Percentiles rank a stretch among this genome's conserved stretches.
Conservation (phyloP, 2,113 vertebrate species). For the Pteropus alecto region DNA sequence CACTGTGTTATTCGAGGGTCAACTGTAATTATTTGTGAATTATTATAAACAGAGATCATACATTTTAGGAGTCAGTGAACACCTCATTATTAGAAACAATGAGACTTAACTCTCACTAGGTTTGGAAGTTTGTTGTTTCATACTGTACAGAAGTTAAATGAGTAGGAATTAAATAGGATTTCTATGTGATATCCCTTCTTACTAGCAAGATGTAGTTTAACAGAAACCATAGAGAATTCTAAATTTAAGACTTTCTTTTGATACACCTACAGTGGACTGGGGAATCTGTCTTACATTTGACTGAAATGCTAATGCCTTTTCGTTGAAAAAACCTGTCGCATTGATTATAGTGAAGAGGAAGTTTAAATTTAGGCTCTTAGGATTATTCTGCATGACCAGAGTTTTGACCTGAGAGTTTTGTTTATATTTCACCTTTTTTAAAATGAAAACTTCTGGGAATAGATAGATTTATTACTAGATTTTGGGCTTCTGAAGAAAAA, state of each 20-base stretch:
- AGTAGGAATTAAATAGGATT: not conserved
- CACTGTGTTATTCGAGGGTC: not conserved
- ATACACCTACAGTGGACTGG: not conserved
- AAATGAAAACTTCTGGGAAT: not conserved
- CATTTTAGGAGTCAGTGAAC: not conserved
- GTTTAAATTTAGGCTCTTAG: not conserved
- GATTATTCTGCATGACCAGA: not conserved
- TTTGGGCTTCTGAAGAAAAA: slow-evolving; percentile 21
- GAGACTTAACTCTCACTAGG: not conserved
- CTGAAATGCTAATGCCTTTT: not conserved
- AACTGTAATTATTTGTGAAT: not conserved
- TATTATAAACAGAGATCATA: not conserved
- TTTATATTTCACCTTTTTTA: not conserved
- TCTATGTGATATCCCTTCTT: not conserved
- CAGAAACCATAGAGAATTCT: not conserved
- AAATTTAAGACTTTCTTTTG: not conserved
- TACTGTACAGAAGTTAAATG: not conserved
- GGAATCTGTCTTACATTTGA: not conserved
- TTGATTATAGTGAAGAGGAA: not conserved
- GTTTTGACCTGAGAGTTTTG: not conserved
- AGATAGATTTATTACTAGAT: not conserved
- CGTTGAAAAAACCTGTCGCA: not conserved
- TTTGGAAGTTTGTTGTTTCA: not conserved
- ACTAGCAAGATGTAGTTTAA: not conserved
- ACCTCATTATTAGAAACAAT: not conserved